A percentile compares a stretch with the other conserved stretches of the same genome.
These are phyloP conservation scores for Neoitamus cyanurus DNA, from an alignment of 2,888 invertebrate species.

Conservation along the genomic window DNA sequence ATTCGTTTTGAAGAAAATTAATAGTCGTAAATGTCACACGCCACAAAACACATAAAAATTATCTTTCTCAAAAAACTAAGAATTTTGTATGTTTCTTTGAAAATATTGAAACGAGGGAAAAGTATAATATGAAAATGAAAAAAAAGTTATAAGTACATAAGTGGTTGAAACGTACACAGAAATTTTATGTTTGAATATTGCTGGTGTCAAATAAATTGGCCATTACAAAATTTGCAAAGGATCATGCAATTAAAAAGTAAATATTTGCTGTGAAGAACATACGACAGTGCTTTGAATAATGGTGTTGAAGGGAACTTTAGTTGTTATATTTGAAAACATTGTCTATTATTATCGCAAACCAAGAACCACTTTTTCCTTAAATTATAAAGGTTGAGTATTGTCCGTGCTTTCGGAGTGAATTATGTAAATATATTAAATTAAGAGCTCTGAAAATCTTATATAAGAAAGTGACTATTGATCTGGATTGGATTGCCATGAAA, in stretches of 20 bases:
- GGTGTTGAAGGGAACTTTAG: not conserved
- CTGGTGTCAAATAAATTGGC: not conserved
- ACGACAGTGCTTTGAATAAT: not conserved
- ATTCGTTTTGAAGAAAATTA: not conserved
- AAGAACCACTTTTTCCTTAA: not conserved
- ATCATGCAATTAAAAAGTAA: not conserved
- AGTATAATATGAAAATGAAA: not conserved
- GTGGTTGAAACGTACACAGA: not conserved
- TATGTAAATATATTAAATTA: too few relatives aligned
- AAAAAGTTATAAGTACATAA: not conserved
- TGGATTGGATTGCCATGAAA: too few relatives aligned
- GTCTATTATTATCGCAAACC: not conserved
- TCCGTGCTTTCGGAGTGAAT: not conserved
- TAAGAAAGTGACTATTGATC: too few relatives aligned
- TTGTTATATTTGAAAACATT: not conserved
- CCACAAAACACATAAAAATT: constrained; percentile 28
- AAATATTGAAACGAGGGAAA: not conserved
- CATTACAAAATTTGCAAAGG: not conserved
- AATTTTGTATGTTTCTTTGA: not conserved
- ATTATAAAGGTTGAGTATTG: not conserved
- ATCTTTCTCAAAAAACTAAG: not conserved
- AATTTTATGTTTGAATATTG: not conserved
- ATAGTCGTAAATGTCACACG: constrained; percentile 10
- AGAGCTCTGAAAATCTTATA: too few relatives aligned
- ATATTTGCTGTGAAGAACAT: not conserved